These are phyloP conservation scores for Geodia barretti DNA, from an alignment of 37 sponge, comb jelly and placozoan genomes.

Conservation along the genomic window DNA sequence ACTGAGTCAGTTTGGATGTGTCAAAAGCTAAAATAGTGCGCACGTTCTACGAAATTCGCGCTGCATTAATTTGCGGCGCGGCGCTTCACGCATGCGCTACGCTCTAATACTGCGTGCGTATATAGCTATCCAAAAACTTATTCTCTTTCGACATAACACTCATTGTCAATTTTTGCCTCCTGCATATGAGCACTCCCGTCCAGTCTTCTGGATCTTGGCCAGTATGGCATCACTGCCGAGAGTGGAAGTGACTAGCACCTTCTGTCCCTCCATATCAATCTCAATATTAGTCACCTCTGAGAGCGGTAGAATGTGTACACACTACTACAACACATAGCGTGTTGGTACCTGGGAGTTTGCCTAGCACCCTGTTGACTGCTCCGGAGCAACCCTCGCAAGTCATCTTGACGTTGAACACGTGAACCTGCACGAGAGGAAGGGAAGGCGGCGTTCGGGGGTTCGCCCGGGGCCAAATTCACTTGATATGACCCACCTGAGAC, in stretches of 20 bases:
- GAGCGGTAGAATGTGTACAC: neutral
- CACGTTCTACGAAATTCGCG: too few species aligned
- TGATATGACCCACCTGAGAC: neutral
- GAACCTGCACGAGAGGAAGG: constrained; percentile 30
- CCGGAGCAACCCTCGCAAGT: constrained; percentile 90
- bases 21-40: too few species aligned
- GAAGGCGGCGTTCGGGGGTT: neutral
- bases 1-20: too few species aligned
- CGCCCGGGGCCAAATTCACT: neutral
- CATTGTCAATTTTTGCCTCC: too few species aligned
- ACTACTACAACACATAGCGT: too few species aligned
- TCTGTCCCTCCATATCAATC: constrained; percentile 82
- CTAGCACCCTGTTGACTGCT: constrained; percentile 82
- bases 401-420: constrained; percentile 85
- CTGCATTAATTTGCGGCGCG: too few species aligned
- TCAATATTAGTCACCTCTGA: constrained; percentile 55
- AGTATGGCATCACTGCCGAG: constrained; percentile 72
- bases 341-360: constrained; percentile 49
- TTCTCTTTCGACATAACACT: too few species aligned
- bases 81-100: too few species aligned
- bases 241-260: constrained; percentile 71
- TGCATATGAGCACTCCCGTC: constrained; percentile 79
- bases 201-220: constrained; percentile 83
- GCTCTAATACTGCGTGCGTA: too few species aligned
- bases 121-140: too few species aligned